phyloP scores from a whole-genome alignment of 2,113 vertebrate genomes.

The Daphoenositta chrysoptera region DNA sequence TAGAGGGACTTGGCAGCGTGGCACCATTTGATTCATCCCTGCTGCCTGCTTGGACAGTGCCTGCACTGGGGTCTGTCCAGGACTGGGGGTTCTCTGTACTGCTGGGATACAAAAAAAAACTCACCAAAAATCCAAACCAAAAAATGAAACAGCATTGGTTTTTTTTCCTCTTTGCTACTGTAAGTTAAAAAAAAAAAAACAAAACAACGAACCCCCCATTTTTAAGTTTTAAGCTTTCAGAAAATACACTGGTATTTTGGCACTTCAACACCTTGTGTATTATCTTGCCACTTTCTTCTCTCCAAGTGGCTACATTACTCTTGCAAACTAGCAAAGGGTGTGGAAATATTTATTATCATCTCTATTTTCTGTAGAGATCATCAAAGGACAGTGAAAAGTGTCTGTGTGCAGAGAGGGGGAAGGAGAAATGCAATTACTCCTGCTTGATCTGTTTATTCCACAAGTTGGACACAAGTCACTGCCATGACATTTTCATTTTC shows the following conservation, averaged over 20 bases:
- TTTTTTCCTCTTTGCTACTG: neutral
- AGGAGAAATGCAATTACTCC: constrained; percentile 60
- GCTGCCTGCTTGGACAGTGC: neutral
- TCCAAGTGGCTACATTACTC: neutral
- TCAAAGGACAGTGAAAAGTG: constrained; percentile 17
- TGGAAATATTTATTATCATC: neutral
- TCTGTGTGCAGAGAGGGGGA: neutral
- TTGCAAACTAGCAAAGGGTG: neutral
- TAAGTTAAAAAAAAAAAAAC: neutral
- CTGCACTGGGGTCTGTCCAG: neutral
- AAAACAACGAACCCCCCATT: neutral
- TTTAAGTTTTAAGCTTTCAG: neutral
- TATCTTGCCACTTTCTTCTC: neutral
- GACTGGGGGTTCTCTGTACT: neutral
- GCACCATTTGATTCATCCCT: neutral
- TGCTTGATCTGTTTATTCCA: constrained; percentile 66
- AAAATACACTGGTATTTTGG: neutral
- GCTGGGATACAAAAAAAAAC: neutral
- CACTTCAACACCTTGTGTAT: neutral
- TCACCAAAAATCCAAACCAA: too few relatives aligned
- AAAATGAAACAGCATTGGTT: neutral
- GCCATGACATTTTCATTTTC: constrained; percentile 62
- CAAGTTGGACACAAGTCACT: constrained; percentile 56
- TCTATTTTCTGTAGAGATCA: neutral
- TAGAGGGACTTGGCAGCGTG: neutral